A percentile compares a stretch with the other conserved stretches of the same genome.
These are phyloP conservation scores for Leguminivora glycinivorella DNA, from an alignment of 1,140 invertebrate species.

Conservation along the genomic window DNA sequence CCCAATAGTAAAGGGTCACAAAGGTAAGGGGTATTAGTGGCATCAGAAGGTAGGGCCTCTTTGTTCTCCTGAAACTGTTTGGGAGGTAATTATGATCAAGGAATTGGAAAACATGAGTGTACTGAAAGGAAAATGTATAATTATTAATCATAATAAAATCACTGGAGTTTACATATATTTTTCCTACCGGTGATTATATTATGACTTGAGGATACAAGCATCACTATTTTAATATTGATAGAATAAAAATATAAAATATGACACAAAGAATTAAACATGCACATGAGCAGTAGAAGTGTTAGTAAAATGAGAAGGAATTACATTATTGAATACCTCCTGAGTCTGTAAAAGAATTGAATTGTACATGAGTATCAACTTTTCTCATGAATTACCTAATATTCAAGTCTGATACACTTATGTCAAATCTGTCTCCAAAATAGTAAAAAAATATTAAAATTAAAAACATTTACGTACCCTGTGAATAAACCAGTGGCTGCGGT, in stretches of 20 bases:
- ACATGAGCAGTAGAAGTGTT: constrained; percentile 12
- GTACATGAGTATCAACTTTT: neutral
- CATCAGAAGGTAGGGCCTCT: constrained; percentile 80
- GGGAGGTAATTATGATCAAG: constrained; percentile 8
- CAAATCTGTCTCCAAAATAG: constrained; percentile 8
- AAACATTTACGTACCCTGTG: constrained; percentile 77
- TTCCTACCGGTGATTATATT: neutral
- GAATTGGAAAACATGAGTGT: neutral
- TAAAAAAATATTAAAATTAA: constrained; percentile 29
- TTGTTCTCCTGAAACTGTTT: constrained; percentile 81
- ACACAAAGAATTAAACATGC: constrained; percentile 11
- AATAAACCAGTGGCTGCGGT: constrained; percentile 79
- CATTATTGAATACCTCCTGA: constrained; percentile 26
- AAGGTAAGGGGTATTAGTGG: constrained; percentile 86
- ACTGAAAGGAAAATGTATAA: neutral
- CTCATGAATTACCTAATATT: neutral
- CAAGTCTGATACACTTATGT: neutral
- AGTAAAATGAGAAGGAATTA: constrained; percentile 28
- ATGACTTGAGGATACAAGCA: neutral
- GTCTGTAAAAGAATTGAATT: constrained; percentile 15
- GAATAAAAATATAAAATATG: neutral
- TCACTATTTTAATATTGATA: neutral
- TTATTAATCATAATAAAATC: neutral
- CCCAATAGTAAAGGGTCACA: constrained; percentile 85
- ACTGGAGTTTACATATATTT: neutral